Base-by-base conservation (phyloP, 2,797 vertebrate genomes). In the Linurgus olivaceus region DNA sequence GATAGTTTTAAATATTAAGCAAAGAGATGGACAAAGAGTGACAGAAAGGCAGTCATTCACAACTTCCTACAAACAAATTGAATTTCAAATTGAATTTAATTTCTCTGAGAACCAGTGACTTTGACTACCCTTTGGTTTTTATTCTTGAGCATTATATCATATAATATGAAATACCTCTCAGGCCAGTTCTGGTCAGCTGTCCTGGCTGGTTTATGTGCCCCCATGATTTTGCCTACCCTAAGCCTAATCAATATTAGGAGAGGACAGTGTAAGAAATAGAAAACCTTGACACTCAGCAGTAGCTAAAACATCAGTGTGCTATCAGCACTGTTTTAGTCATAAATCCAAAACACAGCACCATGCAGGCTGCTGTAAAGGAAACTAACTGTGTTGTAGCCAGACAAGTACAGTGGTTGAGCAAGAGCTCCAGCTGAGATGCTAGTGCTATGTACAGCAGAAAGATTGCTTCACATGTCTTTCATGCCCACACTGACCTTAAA, bases 11-110 rank as follows among this genome's bases (percentile, higher is more conserved):
- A 83, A 66, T 58, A 35, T 14, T 3, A 68, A 88, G 45, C 7
- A 23, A 66, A 47, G 45, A 65, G 9, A 3, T 3, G 2, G 16
- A 24, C 0, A 1, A 42, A 42, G 11, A 47, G n/a, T n/a, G 20
- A 26, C 13, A 17, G 40, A 67, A 82, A 72, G 47, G 35, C 20
- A 40, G 33, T 66, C 26, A 29, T 10, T 82, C 42, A 10, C 7
- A 68, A 3, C 23, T 90, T 90, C 17, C 17, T 38, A 54, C 29
- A 40, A 51, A 31, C 2, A 3, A 51, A 37, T 33, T 48, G 31
- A 51, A 80, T 87, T 33, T 59, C 25, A n/a, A 33, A 55, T 55
- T 55, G 17, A 38, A 28, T 38, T 13, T 45, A 28, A 28, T 38
- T 59, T 57, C n/a, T 72, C 44, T 81, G 81, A 74, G 50, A 47